Conservation (phyloP, 2,797 vertebrate genomes). For the Macropodus opercularis region DNA sequence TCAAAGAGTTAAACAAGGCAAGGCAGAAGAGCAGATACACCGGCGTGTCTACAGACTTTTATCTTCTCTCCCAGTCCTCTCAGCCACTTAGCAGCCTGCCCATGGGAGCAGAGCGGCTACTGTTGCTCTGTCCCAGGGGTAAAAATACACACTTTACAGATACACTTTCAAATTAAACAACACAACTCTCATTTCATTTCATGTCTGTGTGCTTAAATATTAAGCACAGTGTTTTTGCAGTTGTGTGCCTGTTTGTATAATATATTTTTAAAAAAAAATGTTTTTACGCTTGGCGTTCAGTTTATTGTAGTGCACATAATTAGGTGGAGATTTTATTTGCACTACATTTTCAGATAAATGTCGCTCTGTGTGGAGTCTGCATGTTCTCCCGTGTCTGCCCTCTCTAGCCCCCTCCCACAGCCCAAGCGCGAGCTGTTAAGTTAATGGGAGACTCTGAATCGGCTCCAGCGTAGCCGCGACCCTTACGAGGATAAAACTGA, state of each 20-base stretch:
- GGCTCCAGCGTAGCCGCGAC: too few relatives aligned
- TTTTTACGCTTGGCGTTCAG: background rate
- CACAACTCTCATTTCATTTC: constrained; percentile 5
- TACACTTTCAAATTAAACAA: constrained; percentile 37
- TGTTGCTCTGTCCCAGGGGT: constrained; percentile 51
- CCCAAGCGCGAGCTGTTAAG: too few relatives aligned
- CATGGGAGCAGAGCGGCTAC: constrained; percentile 54
- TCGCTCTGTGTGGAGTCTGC: too few relatives aligned
- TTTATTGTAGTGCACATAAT: background rate
- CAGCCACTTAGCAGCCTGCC: constrained; percentile 63
- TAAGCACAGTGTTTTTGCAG: constrained; percentile 2
- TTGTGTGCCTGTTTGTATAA: too few relatives aligned
- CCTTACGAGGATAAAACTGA: too few relatives aligned
- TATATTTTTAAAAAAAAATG: too few relatives aligned
- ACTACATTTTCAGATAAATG: background rate
- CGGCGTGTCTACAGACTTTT: constrained; percentile 59
- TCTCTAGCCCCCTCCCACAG: too few relatives aligned
- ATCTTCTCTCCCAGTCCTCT: constrained; percentile 57
- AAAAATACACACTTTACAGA: constrained; percentile 50
- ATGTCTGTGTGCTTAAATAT: constrained; percentile 15
- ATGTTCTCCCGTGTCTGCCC: too few relatives aligned
- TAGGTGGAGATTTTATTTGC: background rate
- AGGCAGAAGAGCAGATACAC: constrained; percentile 61
- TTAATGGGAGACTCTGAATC: too few relatives aligned
- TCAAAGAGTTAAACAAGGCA: constrained; percentile 45